Conservation (phyloP, 2,888 invertebrate species). For the Acleris cristana region DNA sequence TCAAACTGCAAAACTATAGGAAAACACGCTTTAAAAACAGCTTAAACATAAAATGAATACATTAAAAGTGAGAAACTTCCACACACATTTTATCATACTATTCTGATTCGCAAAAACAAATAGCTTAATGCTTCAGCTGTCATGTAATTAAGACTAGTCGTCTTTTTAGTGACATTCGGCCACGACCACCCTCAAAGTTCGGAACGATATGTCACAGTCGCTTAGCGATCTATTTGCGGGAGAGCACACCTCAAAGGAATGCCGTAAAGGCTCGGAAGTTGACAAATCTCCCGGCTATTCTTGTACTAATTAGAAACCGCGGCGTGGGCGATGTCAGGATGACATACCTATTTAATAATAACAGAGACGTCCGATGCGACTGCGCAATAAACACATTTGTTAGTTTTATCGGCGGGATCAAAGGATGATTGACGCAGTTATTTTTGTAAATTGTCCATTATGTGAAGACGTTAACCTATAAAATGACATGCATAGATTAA, state of each 20-base stretch:
- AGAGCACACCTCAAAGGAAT: slow-evolving; percentile 72
- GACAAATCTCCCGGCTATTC: slow-evolving; percentile 81
- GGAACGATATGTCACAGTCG: slow-evolving; percentile 71
- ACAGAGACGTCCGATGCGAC: slow-evolving; percentile 49
- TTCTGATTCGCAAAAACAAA: slow-evolving; percentile 32
- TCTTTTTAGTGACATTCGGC: slow-evolving; percentile 31
- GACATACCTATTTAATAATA: slow-evolving; percentile 58
- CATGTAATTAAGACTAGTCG: slow-evolving; percentile 35
- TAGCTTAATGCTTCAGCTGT: slow-evolving; percentile 36
- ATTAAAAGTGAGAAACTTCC: neutral
- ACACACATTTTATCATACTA: slow-evolving; percentile 37
- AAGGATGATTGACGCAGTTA: slow-evolving; percentile 15
- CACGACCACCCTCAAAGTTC: slow-evolving; percentile 66
- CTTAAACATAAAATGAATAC: no score
- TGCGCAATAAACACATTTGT: slow-evolving; percentile 60
- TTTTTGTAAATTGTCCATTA: neutral
- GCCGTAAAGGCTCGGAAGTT: slow-evolving; percentile 78
- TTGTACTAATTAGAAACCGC: slow-evolving; percentile 79
- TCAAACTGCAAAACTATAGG: no score
- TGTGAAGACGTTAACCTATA: neutral
- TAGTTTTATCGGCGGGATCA: slow-evolving; percentile 46
- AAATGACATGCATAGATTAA: no score
- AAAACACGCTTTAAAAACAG: no score
- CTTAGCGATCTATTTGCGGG: slow-evolving; percentile 76
- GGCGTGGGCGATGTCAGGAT: slow-evolving; percentile 67